A percentile compares a stretch with the other conserved stretches of the same genome.
These are phyloP conservation scores for Eremobia ochroleuca DNA, from an alignment of 2,888 invertebrate species.

Conservation along the genomic window DNA sequence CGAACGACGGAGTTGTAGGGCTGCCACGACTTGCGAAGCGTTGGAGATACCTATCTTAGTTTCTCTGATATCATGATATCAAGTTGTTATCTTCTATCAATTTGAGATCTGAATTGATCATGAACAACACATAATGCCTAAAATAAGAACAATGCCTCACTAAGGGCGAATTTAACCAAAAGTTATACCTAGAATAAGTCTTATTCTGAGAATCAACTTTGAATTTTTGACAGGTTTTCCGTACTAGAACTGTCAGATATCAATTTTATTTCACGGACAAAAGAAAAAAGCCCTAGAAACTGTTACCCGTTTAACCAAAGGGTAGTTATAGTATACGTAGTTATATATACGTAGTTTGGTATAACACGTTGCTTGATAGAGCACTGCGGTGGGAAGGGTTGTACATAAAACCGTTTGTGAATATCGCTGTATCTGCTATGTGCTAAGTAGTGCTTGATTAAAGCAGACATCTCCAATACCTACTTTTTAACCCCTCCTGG, in stretches of 20 bases:
- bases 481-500: too few species aligned
- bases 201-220: too few species aligned
- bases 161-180: not conserved
- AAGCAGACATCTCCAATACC: too few species aligned
- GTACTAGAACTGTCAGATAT: too few species aligned
- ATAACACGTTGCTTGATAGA: not conserved
- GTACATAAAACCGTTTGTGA: not conserved
- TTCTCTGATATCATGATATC: not conserved
- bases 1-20: slow-evolving; percentile 36
- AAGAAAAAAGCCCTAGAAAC: too few species aligned
- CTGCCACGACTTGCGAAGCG: slow-evolving; percentile 8
- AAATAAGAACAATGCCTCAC: not conserved
- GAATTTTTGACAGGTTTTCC: too few species aligned
- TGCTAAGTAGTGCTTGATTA: not conserved
- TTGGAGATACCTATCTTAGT: too few species aligned
- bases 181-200: too few species aligned
- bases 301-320: not conserved
- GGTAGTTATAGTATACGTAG: too few species aligned
- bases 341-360: not conserved
- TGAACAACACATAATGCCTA: not conserved
- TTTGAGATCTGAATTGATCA: not conserved
- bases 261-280: too few species aligned
- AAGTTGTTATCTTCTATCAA: not conserved
- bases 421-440: too few species aligned
- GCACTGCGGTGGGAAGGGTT: not conserved